These are phyloP conservation scores for Ophioninae sp. DNA, from an alignment of 2,888 invertebrate genomes.

Conservation along the genomic window DNA sequence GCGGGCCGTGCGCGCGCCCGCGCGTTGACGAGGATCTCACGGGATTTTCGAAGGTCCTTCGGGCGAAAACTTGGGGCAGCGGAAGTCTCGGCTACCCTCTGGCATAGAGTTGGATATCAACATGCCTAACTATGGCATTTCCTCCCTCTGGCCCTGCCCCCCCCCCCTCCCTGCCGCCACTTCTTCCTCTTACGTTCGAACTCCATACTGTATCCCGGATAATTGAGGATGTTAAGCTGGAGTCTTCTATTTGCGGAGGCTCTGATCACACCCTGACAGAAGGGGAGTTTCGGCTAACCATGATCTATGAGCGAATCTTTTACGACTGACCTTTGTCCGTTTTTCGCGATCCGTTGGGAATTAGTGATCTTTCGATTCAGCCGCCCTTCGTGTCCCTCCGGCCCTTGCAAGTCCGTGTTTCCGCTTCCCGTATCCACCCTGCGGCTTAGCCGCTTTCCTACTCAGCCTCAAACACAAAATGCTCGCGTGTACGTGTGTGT, in stretches of 20 bases:
- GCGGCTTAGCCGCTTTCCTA: neutral
- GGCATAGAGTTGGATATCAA: slow-evolving; percentile 32
- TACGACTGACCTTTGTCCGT: slow-evolving; percentile 78
- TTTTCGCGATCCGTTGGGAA: slow-evolving; percentile 69
- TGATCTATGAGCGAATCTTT: slow-evolving; percentile 76
- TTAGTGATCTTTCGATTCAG: slow-evolving; percentile 61
- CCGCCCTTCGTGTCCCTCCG: slow-evolving; percentile 14
- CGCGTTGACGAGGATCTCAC: slow-evolving; percentile 52
- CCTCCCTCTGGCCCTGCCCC: slow-evolving; percentile 22
- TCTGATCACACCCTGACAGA: slow-evolving; percentile 61
- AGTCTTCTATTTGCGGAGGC: slow-evolving; percentile 69
- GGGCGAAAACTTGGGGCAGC: slow-evolving; percentile 56
- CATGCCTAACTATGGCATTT: slow-evolving; percentile 27
- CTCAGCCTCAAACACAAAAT: neutral
- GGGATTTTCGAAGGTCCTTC: slow-evolving; percentile 61
- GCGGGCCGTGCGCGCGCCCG: slow-evolving; percentile 62
- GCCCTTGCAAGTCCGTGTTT: neutral
- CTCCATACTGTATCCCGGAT: slow-evolving; percentile 65
- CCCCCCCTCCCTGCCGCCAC: too few relatives aligned
- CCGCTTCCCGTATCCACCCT: neutral
- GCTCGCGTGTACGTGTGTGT: neutral
- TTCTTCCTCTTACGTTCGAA: neutral
- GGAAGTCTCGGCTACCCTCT: slow-evolving; percentile 20
- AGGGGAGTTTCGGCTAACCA: slow-evolving; percentile 72
- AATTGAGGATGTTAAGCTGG: slow-evolving; percentile 76